These are phyloP conservation scores for Rhizoglyphus robini DNA, from an alignment of 1,140 invertebrate genomes.

Conservation along the genomic window DNA sequence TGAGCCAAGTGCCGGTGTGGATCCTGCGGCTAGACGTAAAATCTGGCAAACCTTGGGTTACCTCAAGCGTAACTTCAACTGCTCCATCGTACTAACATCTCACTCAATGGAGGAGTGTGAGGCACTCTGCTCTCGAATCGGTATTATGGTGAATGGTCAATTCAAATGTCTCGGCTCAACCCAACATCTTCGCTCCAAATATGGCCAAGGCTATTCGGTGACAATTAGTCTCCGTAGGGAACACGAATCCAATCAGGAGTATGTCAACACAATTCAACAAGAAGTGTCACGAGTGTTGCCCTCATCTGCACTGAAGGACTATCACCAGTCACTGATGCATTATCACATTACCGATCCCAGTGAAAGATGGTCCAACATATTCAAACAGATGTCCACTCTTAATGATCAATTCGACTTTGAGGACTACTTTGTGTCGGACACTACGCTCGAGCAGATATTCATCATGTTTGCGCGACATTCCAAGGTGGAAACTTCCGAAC, in stretches of 20 bases:
- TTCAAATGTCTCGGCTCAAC: slow-evolving; percentile 55
- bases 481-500: no score
- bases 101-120: slow-evolving; percentile 70
- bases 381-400: slow-evolving; percentile 33
- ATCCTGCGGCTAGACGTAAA: slow-evolving; percentile 35
- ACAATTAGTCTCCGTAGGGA: not conserved
- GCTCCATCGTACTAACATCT: slow-evolving; percentile 41
- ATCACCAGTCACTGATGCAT: slow-evolving; percentile 35
- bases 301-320: slow-evolving; percentile 3
- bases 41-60: slow-evolving; percentile 30
- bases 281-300: not conserved
- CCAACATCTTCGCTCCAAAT: slow-evolving; percentile 50
- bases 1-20: slow-evolving; percentile 37
- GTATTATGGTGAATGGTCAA: slow-evolving; percentile 74
- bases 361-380: slow-evolving; percentile 34
- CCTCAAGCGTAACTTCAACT: slow-evolving; percentile 20
- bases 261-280: no score
- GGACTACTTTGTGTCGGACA: slow-evolving; percentile 40
- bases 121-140: slow-evolving; percentile 63
- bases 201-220: slow-evolving; percentile 48
- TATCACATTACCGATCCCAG: slow-evolving; percentile 47
- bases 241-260: not conserved
- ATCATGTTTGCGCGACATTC: slow-evolving; percentile 42
- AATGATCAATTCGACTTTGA: slow-evolving; percentile 34
- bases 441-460: slow-evolving; percentile 42